Percentiles rank a stretch among this genome's conserved stretches.
Evolutionary conservation across 2,888 invertebrate species (phyloP).

Genomic region (Agrotis clavis): DNA sequence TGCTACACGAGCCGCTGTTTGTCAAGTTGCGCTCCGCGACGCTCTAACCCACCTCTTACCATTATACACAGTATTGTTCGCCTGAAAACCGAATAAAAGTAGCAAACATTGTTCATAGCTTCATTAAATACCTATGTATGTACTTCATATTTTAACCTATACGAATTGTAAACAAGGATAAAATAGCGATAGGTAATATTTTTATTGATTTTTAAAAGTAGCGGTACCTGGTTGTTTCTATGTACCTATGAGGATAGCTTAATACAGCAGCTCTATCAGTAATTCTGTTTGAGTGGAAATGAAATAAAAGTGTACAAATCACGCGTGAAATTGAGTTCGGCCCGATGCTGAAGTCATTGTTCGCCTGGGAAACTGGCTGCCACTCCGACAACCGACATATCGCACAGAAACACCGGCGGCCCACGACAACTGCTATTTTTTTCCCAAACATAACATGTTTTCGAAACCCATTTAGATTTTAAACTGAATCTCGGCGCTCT

Average conservation of each 20-base stretch:
- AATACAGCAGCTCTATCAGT: conserved; percentile 62
- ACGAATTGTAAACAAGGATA: conserved; percentile 11
- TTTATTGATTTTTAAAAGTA: background rate
- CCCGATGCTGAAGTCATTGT: conserved; percentile 82
- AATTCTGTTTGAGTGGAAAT: conserved; percentile 80
- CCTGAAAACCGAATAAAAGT: conserved; percentile 66
- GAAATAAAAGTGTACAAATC: conserved; percentile 89
- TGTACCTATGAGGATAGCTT: conserved; percentile 12
- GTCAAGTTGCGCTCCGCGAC: conserved; percentile 78
- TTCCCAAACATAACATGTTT: conserved; percentile 41
- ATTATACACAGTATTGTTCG: conserved; percentile 68
- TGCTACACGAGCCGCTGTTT: conserved; percentile 82
- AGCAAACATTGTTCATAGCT: conserved; percentile 56
- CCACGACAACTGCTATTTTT: conserved; percentile 50
- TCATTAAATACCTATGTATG: background rate
- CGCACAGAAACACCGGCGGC: conserved; percentile 54
- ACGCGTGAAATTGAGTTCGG: conserved; percentile 90
- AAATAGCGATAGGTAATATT: conserved; percentile 4
- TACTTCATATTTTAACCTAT: conserved; percentile 41
- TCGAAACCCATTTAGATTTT: conserved; percentile 45
- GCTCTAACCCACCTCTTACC: conserved; percentile 58
- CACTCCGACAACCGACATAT: conserved; percentile 68
- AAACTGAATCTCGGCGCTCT: conserved; percentile 35
- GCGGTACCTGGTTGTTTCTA: background rate
- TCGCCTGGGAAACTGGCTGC: conserved; percentile 77